Conservation (phyloP, 2,888 invertebrate species). For the Pogonocherus hispidulus region DNA sequence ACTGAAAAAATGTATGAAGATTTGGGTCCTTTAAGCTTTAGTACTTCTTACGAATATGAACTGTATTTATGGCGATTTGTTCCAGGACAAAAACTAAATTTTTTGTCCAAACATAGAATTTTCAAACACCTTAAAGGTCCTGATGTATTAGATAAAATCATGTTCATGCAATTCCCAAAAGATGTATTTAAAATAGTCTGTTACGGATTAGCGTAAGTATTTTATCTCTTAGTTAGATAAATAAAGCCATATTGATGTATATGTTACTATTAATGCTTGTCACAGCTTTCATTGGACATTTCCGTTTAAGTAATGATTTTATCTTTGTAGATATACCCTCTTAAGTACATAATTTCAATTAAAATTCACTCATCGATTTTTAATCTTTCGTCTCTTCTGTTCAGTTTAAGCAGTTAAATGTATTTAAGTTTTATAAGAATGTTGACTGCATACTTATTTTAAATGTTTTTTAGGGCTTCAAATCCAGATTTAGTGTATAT, state of each 20-base stretch:
- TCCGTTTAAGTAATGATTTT: too few species aligned
- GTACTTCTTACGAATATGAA: slow-evolving; percentile 63
- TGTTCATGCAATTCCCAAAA: slow-evolving; percentile 80
- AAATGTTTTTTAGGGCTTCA: slow-evolving; percentile 59
- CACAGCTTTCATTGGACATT: too few species aligned
- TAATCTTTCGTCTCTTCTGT: too few species aligned
- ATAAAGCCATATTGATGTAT: too few species aligned
- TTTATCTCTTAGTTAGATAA: too few species aligned
- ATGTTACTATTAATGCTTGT: too few species aligned
- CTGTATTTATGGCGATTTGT: slow-evolving; percentile 67
- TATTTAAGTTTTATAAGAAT: neutral
- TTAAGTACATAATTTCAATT: too few species aligned
- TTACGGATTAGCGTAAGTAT: slow-evolving; percentile 77
- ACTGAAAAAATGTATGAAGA: slow-evolving; percentile 66
- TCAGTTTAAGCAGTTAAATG: too few species aligned
- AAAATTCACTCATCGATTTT: too few species aligned
- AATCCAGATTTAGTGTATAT: slow-evolving; percentile 73
- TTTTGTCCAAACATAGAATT: slow-evolving; percentile 65
- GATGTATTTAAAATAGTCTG: slow-evolving; percentile 77
- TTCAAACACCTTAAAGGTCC: slow-evolving; percentile 64
- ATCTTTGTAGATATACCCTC: too few species aligned
- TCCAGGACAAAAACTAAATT: slow-evolving; percentile 63
- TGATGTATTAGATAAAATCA: slow-evolving; percentile 71
- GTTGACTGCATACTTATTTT: slow-evolving; percentile 4
- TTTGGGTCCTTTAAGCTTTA: slow-evolving; percentile 49